Percentiles rank a stretch among this genome's conserved stretches.
Evolutionary conservation across 2,113 vertebrate genomes (phyloP).

Genomic region (Brachypodius melanocephalos): DNA sequence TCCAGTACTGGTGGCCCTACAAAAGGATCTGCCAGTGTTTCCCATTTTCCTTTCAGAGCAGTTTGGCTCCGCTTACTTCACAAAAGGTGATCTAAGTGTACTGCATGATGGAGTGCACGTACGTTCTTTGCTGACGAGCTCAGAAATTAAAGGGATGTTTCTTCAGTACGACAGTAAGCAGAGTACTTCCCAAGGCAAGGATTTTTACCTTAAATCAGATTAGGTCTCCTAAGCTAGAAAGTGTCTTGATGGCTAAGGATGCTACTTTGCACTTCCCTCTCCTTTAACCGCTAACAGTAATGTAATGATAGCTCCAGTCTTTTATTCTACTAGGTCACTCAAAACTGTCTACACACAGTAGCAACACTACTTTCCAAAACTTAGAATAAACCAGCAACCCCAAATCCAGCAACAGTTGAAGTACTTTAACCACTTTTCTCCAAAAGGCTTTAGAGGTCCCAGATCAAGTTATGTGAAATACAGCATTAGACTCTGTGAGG

Average conservation of each 20-base stretch:
- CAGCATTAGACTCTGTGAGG: not conserved
- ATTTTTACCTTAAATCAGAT: not conserved
- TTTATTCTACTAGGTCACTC: not conserved
- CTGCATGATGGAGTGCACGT: not conserved
- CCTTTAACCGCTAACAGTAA: not conserved
- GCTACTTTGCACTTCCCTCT: not conserved
- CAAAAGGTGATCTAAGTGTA: not conserved
- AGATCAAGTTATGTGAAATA: not conserved
- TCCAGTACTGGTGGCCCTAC: not conserved
- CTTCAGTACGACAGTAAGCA: not conserved
- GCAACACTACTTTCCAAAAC: not conserved
- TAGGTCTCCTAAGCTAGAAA: not conserved
- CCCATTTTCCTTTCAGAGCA: not conserved
- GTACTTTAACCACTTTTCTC: not conserved
- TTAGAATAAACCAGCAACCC: not conserved
- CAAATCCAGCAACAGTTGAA: not conserved
- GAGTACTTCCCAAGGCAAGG: not conserved
- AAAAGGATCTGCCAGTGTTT: not conserved
- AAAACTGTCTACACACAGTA: not conserved
- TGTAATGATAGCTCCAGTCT: not conserved
- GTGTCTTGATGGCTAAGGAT: not conserved
- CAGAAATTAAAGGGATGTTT: not conserved
- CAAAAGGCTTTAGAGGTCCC: not conserved
- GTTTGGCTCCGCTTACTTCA: not conserved
- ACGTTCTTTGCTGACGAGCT: not conserved